Conservation (phyloP, 2,797 vertebrate species). For the Danio choprae region DNA sequence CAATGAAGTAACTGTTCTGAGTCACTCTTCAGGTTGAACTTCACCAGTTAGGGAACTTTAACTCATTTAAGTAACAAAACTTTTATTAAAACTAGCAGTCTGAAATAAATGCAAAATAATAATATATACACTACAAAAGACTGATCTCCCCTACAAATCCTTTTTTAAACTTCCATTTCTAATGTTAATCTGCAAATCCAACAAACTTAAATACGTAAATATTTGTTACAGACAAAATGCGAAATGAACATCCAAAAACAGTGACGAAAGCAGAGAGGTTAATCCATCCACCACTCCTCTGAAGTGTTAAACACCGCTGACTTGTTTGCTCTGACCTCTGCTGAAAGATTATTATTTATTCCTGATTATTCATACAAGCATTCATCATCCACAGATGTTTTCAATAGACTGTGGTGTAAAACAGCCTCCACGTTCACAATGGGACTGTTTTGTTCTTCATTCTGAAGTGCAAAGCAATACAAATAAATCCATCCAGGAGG, state of each 20-base stretch:
- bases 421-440: slow-evolving; percentile 33
- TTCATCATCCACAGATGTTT: slow-evolving; percentile 50
- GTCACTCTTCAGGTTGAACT: background rate
- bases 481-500: slow-evolving; percentile 50
- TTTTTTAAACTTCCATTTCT: background rate
- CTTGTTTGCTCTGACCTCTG: slow-evolving; percentile 43
- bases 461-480: slow-evolving; percentile 45
- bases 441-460: slow-evolving; percentile 47
- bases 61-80: background rate
- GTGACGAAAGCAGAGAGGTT: background rate
- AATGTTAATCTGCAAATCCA: background rate
- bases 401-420: slow-evolving; percentile 24
- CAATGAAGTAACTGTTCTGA: background rate
- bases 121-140: too few species aligned
- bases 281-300: slow-evolving; percentile 8
- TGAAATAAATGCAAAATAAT: too few species aligned
- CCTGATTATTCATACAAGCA: slow-evolving; percentile 49
- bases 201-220: background rate
- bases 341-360: slow-evolving; percentile 30
- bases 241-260: background rate
- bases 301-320: slow-evolving; percentile 26
- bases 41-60: background rate
- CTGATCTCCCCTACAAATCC: too few species aligned
- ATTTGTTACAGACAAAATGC: slow-evolving; percentile 2
- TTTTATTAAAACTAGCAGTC: too few species aligned